phyloP scores from a whole-genome alignment of 92 coral and sea anemone species.

The Actinostola sp. region DNA sequence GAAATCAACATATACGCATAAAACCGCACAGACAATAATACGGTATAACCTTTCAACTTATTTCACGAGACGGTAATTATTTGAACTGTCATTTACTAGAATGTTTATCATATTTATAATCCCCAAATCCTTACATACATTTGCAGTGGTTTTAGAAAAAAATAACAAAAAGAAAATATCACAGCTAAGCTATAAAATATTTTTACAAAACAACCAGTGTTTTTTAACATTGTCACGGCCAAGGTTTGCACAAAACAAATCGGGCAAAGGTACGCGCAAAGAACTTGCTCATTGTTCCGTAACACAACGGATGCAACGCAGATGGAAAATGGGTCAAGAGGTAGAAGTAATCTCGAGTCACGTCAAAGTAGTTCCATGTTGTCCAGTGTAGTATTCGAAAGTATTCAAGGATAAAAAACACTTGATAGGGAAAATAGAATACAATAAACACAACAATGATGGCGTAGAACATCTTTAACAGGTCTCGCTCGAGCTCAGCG shows the following conservation, averaged over 20 bases:
- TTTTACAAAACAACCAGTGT: too few relatives aligned
- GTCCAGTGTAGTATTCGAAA: constrained; percentile 33
- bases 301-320: constrained; percentile 65
- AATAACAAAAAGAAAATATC: too few relatives aligned
- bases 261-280: constrained; percentile 61
- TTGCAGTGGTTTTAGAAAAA: too few relatives aligned
- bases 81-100: too few relatives aligned
- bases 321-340: constrained; percentile 53
- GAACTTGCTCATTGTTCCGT: constrained; percentile 68
- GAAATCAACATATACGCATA: too few relatives aligned
- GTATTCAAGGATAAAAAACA: constrained; percentile 44
- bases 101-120: too few relatives aligned
- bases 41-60: too few relatives aligned
- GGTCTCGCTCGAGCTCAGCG: constrained; percentile 42
- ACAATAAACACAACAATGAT: constrained; percentile 47
- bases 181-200: too few relatives aligned
- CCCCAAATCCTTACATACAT: too few relatives aligned
- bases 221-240: too few relatives aligned
- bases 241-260: constrained; percentile 53
- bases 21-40: too few relatives aligned
- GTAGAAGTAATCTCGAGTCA: constrained; percentile 30
- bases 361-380: constrained; percentile 24
- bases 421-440: constrained; percentile 71
- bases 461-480: constrained; percentile 59
- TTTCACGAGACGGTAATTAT: too few relatives aligned